phyloP scores from a whole-genome alignment of 2,888 invertebrate species.

The Syritta pipiens region DNA sequence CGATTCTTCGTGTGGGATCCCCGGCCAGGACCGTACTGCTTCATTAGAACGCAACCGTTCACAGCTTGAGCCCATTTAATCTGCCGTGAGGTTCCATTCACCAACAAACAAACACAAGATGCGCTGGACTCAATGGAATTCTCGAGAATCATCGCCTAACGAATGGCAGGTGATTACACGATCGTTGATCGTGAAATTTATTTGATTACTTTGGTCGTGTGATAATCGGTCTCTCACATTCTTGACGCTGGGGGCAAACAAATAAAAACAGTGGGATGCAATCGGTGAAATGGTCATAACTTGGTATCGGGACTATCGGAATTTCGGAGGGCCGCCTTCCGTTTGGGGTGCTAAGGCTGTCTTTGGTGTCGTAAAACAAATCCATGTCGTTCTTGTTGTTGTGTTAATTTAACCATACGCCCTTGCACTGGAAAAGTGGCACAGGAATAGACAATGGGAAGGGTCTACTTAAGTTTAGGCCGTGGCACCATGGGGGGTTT shows the following conservation, averaged over 20 bases:
- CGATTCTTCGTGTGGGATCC: slow-evolving; percentile 64
- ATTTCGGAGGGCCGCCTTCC: slow-evolving; percentile 10
- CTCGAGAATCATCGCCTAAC: slow-evolving; percentile 33
- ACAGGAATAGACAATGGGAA: slow-evolving; percentile 30
- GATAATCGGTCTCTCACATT: slow-evolving; percentile 54
- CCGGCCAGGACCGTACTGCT: slow-evolving; percentile 37
- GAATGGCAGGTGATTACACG: slow-evolving; percentile 64
- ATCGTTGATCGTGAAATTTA: slow-evolving; percentile 68
- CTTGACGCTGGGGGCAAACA: slow-evolving; percentile 42
- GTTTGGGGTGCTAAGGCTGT: background rate
- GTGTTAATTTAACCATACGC: slow-evolving; percentile 42
- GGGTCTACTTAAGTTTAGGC: background rate
- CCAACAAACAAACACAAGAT: slow-evolving; percentile 27
- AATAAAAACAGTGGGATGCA: slow-evolving; percentile 63
- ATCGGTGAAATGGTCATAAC: slow-evolving; percentile 48
- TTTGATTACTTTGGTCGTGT: slow-evolving; percentile 54
- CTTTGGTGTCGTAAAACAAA: slow-evolving; percentile 39
- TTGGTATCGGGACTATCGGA: slow-evolving; percentile 26
- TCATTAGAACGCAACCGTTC: slow-evolving; percentile 41
- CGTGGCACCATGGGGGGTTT: no score
- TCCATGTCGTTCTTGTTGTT: slow-evolving; percentile 17
- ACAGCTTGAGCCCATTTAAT: slow-evolving; percentile 50
- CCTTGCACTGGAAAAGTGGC: slow-evolving; percentile 31
- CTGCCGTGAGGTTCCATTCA: slow-evolving; percentile 30
- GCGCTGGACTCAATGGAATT: slow-evolving; percentile 35